These are phyloP conservation scores for Corythaeola cristata DNA, from an alignment of 2,113 vertebrate genomes.

Conservation along the genomic window DNA sequence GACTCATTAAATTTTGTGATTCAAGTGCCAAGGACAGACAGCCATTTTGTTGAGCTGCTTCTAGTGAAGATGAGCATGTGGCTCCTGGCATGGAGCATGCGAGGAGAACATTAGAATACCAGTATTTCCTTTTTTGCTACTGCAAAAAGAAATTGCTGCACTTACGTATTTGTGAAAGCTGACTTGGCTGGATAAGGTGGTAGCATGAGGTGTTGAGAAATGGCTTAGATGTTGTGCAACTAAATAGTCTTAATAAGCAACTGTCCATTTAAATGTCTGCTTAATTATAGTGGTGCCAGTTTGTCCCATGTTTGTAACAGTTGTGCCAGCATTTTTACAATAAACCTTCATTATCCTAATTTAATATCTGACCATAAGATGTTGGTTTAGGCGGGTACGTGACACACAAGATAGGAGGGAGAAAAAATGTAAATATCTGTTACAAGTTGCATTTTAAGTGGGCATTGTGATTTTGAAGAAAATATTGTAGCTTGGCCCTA, in stretches of 20 bases:
- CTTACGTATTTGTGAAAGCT: not conserved
- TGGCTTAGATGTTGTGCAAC: not conserved
- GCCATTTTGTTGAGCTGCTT: not conserved
- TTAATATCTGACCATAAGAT: constrained; percentile 70
- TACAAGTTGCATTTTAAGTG: not conserved
- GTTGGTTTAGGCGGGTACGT: constrained; percentile 26
- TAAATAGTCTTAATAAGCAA: not conserved
- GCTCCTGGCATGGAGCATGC: not conserved
- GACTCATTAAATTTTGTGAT: not conserved
- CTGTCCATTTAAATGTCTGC: constrained; percentile 24
- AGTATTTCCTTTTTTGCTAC: not conserved
- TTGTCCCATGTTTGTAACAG: constrained; percentile 42
- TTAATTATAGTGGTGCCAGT: constrained; percentile 62
- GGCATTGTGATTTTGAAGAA: not conserved
- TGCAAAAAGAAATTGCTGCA: not conserved
- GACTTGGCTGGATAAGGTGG: not conserved
- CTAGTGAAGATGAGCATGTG: not conserved
- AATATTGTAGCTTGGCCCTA: not conserved
- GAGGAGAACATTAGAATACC: not conserved
- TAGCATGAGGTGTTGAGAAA: not conserved
- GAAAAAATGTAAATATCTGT: not conserved
- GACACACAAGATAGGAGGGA: not conserved
- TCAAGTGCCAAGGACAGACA: not conserved
- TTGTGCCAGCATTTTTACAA: constrained; percentile 58
- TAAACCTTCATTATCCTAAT: constrained; percentile 57